Evolutionary conservation across 2,113 vertebrate species (phyloP).

Genomic region (Phyllopteryx taeniolatus): DNA sequence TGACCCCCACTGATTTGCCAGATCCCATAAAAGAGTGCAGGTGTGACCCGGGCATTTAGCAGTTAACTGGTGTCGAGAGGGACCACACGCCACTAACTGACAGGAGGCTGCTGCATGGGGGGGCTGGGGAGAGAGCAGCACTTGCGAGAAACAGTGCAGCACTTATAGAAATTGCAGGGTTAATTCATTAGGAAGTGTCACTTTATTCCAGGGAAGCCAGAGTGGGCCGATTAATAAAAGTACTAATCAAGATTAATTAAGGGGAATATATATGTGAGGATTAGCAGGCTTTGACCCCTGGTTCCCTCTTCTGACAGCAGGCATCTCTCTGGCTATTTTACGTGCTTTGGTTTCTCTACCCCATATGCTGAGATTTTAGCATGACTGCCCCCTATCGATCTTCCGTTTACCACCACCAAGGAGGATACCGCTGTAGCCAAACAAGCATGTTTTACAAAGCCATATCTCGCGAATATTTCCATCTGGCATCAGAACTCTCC

Average conservation of each 20-base stretch:
- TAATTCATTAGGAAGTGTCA: conserved; percentile 77
- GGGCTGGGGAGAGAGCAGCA: conserved; percentile 13
- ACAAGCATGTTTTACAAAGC: not conserved
- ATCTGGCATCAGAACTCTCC: too few relatives aligned
- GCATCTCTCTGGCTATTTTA: conserved; percentile 25
- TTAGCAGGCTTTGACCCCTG: conserved; percentile 64
- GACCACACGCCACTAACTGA: conserved; percentile 69
- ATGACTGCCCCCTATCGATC: conserved; percentile 27
- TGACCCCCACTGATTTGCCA: conserved; percentile 55
- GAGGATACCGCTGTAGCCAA: not conserved
- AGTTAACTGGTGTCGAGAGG: conserved; percentile 63
- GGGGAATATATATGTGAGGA: conserved; percentile 74
- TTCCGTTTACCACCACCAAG: not conserved
- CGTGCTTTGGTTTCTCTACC: not conserved
- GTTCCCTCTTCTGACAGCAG: conserved; percentile 33
- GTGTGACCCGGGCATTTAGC: conserved; percentile 67
- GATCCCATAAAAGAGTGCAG: conserved; percentile 67
- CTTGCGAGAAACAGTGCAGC: conserved; percentile 41
- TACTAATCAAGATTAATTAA: conserved; percentile 79
- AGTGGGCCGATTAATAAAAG: conserved; percentile 72
- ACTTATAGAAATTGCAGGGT: conserved; percentile 63
- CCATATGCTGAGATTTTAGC: conserved; percentile 26
- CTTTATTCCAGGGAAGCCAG: conserved; percentile 68
- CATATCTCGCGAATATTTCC: not conserved
- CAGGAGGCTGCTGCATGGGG: conserved; percentile 52